Evolutionary conservation across 1,140 invertebrate genomes (phyloP), one percentile per base, ranked within the genome.

Genomic region (Brachionus koreanus): DNA sequence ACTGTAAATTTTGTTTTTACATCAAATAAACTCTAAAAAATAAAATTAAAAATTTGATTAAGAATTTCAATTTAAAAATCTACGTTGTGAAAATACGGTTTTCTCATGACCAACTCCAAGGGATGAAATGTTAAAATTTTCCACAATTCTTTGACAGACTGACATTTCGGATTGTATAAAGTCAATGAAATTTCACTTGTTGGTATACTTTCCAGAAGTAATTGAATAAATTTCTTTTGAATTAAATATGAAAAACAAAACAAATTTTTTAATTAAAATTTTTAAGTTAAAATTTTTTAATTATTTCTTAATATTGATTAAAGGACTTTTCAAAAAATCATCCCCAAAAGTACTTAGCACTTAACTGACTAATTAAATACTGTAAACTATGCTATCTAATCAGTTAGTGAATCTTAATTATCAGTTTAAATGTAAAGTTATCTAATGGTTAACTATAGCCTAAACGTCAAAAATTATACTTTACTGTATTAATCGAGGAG

Each of bases 91-190:
- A 61, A 61, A 79, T 79, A 79, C 19, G 49, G 76, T 65, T 79
- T 79, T 23, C 61, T 33, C 76, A 79, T 79, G 25, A 79, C 57
- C 9, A 61, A 2, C n/a, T 79, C 76, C n/a, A 79, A 43, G 16
- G 61, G 49, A 37, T 79, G 76, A 13, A 79, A 79, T 42, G 76
- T 79, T 19, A 61, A 39, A 63, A 79, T 79, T 79, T 79, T 79
- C 76, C 76, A 79, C 10, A 42, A 12, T 43, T 79, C 76, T 65
- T 79, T 79, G 5, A 79, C 76, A 7, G 49, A 42, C n/a, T 61
- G 35, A 42, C 76, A 79, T 35, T 79, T 79, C 12, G 49, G 49
- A 29, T 79, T 79, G 49, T 42, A 79, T 13, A 79, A 29, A 10
- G 16, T 33, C 16, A 79, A 23, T 29, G 76, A 65, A 12, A 79